phyloP scores from a whole-genome alignment of 2,888 invertebrate genomes.

The Temnothorax unifasciatus region DNA sequence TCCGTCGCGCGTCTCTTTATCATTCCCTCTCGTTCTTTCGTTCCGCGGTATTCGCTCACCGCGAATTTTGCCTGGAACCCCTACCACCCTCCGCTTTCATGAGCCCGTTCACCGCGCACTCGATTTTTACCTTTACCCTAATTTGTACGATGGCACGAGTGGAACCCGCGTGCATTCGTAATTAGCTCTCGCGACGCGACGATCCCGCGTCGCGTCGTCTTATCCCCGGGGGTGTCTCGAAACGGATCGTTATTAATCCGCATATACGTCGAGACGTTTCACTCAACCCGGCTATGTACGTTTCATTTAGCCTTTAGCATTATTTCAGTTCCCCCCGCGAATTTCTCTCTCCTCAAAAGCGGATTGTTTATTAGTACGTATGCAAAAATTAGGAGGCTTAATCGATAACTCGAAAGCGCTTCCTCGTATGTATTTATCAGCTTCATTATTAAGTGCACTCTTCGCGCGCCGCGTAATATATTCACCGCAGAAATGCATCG shows the following conservation, averaged over 20 bases:
- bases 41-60: neutral
- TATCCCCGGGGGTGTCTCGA: neutral
- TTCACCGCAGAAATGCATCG: conserved; percentile 26
- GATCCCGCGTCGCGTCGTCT: neutral
- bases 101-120: neutral
- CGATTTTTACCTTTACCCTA: conserved; percentile 37
- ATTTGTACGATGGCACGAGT: conserved; percentile 42
- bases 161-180: conserved; percentile 23
- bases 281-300: neutral
- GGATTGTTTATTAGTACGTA: conserved; percentile 10
- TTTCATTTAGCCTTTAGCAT: neutral
- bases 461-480: conserved; percentile 35
- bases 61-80: conserved; percentile 30
- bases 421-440: conserved; percentile 26
- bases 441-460: conserved; percentile 42
- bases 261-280: neutral
- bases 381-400: neutral
- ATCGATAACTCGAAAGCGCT: conserved; percentile 12
- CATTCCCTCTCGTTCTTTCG: conserved; percentile 27
- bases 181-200: conserved; percentile 24
- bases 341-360: neutral
- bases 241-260: conserved; percentile 26
- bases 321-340: neutral
- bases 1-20: conserved; percentile 41
- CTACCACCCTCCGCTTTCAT: neutral